A percentile compares a stretch with the other conserved stretches of the same genome.
Conservation (phyloP, 2,888 invertebrate species). For the Pseudococcus jackbeardsleyi region DNA sequence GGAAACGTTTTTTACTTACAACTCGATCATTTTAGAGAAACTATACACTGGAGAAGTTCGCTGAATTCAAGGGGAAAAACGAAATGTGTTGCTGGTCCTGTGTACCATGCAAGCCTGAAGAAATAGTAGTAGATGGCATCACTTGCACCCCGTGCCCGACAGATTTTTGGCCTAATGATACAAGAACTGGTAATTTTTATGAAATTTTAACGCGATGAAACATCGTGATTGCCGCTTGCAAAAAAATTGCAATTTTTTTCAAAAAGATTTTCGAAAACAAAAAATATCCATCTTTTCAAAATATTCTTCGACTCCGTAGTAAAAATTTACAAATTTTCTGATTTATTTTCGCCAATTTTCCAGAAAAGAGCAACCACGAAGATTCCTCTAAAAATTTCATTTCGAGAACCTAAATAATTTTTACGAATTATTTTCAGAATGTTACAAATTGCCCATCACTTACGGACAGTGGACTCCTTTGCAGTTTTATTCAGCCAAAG, state of each 20-base stretch:
- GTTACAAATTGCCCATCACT: not conserved
- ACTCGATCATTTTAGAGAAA: not conserved
- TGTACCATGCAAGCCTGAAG: constrained; percentile 77
- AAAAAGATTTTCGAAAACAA: too few relatives aligned
- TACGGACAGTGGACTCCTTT: constrained; percentile 74
- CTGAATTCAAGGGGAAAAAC: not conserved
- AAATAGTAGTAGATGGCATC: constrained; percentile 74
- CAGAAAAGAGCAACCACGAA: too few relatives aligned
- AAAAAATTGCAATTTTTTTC: too few relatives aligned
- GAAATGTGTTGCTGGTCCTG: constrained; percentile 82
- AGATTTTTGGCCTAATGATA: constrained; percentile 76
- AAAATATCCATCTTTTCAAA: too few relatives aligned
- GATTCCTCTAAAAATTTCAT: not conserved
- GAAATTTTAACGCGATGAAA: not conserved
- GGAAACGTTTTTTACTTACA: not conserved
- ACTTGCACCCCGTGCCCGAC: constrained; percentile 75
- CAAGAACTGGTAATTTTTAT: not conserved
- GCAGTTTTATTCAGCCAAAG: constrained; percentile 76
- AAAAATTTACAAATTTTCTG: too few relatives aligned
- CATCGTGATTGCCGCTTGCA: too few relatives aligned
- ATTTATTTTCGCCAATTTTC: too few relatives aligned
- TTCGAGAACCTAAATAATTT: not conserved
- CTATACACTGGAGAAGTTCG: not conserved
- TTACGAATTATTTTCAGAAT: not conserved
- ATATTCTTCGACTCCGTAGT: too few relatives aligned